phyloP scores from a whole-genome alignment of 2,888 invertebrate species.

The Nephrotoma flavescens region DNA sequence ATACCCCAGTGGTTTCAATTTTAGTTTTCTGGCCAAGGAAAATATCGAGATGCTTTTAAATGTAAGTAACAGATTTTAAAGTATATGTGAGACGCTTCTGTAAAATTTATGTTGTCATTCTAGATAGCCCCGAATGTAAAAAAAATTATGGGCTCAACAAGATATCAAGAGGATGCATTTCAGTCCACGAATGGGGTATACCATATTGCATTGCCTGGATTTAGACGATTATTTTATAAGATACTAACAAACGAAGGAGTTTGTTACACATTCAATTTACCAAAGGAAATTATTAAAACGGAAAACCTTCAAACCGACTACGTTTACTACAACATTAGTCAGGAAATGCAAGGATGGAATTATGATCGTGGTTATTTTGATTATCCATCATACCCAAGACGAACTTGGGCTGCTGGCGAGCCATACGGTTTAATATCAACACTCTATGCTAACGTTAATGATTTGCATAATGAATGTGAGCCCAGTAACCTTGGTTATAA shows the following conservation, averaged over 20 bases:
- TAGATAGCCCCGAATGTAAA: no score
- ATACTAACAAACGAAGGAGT: no score
- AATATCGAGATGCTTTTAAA: not conserved
- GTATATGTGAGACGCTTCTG: no score
- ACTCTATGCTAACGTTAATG: constrained; percentile 37
- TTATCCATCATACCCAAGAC: not conserved
- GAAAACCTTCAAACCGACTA: no score
- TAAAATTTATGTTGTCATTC: no score
- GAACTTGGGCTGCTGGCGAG: constrained; percentile 35
- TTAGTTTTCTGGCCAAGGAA: not conserved
- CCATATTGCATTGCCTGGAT: not conserved
- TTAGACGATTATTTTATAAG: no score
- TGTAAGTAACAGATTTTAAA: not conserved
- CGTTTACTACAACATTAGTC: no score
- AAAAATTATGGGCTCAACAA: not conserved
- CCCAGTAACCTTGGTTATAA: not conserved
- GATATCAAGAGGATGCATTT: no score
- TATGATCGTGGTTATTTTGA: not conserved
- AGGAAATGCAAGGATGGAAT: not conserved
- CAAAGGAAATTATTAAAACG: no score
- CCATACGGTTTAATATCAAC: constrained; percentile 48
- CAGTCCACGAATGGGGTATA: no score
- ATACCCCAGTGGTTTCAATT: not conserved
- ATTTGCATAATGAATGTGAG: not conserved
- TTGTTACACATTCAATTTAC: no score